Percentiles rank a stretch among this genome's conserved stretches.
Evolutionary conservation across 1,140 invertebrate genomes (phyloP).

Genomic region (Pantala flavescens): DNA sequence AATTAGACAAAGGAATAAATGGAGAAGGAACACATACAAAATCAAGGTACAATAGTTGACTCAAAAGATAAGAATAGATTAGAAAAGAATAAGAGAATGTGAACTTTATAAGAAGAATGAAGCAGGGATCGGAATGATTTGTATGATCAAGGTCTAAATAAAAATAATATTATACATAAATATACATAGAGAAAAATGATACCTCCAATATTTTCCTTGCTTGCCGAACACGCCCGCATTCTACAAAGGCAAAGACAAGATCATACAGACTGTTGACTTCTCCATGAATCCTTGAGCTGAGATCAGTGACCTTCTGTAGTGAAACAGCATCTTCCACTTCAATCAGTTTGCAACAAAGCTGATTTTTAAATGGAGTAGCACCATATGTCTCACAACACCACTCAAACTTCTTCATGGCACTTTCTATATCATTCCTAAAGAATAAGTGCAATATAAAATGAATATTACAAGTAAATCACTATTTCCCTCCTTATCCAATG

Average conservation of each 20-base stretch:
- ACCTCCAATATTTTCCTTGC: slow-evolving; percentile 69
- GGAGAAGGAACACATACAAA: no score
- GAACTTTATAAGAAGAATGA: no score
- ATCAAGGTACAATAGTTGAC: no score
- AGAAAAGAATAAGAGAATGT: no score
- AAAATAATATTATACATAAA: no score
- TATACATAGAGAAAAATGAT: slow-evolving; percentile 13
- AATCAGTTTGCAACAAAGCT: slow-evolving; percentile 58
- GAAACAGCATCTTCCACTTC: slow-evolving; percentile 61
- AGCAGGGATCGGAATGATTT: no score
- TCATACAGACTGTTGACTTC: slow-evolving; percentile 74
- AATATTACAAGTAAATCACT: background rate
- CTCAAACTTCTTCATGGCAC: slow-evolving; percentile 58
- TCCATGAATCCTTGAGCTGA: slow-evolving; percentile 62
- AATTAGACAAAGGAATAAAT: no score
- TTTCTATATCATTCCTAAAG: slow-evolving; percentile 46
- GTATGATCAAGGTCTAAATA: no score
- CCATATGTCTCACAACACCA: slow-evolving; percentile 49
- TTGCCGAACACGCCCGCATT: slow-evolving; percentile 61
- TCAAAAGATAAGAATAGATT: no score
- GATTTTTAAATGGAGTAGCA: slow-evolving; percentile 57
- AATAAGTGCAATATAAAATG: slow-evolving; percentile 15
- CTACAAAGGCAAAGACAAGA: slow-evolving; percentile 66
- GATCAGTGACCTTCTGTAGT: slow-evolving; percentile 66
- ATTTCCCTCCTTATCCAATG: background rate